Evolutionary conservation across 2,797 vertebrate species (phyloP).

Genomic region (Sebastes minor): DNA sequence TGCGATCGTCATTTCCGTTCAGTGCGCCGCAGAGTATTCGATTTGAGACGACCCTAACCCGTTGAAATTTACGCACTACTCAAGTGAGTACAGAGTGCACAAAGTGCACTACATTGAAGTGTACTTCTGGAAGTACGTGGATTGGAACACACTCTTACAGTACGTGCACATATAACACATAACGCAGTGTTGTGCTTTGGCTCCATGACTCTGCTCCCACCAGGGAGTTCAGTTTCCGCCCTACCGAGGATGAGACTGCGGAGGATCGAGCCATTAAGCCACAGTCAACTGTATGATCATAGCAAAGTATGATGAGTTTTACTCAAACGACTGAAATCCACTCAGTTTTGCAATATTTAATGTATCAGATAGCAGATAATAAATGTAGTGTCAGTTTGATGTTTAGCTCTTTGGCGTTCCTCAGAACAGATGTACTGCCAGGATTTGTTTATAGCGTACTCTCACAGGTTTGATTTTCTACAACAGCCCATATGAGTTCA

Average conservation of each 20-base stretch:
- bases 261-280: constrained; percentile 1
- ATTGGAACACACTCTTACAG: too few species aligned
- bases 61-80: too few species aligned
- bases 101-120: too few species aligned
- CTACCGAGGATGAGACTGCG: constrained; percentile 30
- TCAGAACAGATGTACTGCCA: constrained; percentile 16
- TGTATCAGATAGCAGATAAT: background rate
- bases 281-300: background rate
- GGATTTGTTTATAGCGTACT: constrained; percentile 1
- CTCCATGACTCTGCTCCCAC: constrained; percentile 1
- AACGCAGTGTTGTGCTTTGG: background rate
- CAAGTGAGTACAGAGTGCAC: too few species aligned
- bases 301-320: background rate
- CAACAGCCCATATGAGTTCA: constrained; percentile 11
- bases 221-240: constrained; percentile 15
- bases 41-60: too few species aligned
- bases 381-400: background rate
- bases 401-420: background rate
- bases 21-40: too few species aligned
- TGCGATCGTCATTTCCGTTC: too few species aligned
- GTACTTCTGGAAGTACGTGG: too few species aligned
- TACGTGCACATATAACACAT: background rate
- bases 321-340: background rate
- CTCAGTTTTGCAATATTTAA: background rate
- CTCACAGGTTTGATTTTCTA: constrained; percentile 8